Evolutionary conservation across 2,113 vertebrate species (phyloP), one percentile per base, ranked within the genome.

Genomic region (Petaurus breviceps): DNA sequence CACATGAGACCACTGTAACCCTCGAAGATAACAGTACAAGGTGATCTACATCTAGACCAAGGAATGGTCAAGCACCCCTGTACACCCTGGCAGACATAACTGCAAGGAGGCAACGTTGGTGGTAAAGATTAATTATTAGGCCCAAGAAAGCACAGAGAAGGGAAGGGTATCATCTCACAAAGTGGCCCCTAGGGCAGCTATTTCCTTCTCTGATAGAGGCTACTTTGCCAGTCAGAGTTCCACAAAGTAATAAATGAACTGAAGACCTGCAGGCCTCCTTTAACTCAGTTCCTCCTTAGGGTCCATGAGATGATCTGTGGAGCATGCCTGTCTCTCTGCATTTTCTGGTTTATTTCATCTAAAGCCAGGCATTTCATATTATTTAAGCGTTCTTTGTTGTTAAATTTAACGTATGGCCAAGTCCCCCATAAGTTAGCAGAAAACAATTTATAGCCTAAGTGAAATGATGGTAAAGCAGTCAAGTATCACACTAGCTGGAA

Each of bases 281-380:
- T 95, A 92, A 54, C 92, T 97, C 7, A 84, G 31, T 26, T 77
- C 50, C 49, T 84, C 68, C 68, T 84, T n/a, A 77, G 61, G 28
- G 37, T 51, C 68, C 10, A 84, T 43, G n/a, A 43, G 19, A 4
- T 26, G 90, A 93, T 22, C 94, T 94, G 14, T 3, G 95, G 46
- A 97, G 50, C 93, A 92, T 3, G 55, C 90, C 93, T 92, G 89
- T n/a, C 24, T 94, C 16, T 77, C 49, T 93, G 61, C 16, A 51
- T 97, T 91, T 97, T 94, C 95, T 94, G 46, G 22, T 23, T 49
- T 95, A 97, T 94, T 98, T 95, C 92, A 95, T 12, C 93, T 91
- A 93, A 93, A 95, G 90, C 46, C 68, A 98, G 93, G 94, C 22
- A 53, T 1, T 37, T 95, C 31, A 92, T 52, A 94, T 6, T 90